Evolutionary conservation across 2,797 vertebrate genomes (phyloP), one percentile per base, ranked within the genome.

Genomic region (Esox masquinongy): DNA sequence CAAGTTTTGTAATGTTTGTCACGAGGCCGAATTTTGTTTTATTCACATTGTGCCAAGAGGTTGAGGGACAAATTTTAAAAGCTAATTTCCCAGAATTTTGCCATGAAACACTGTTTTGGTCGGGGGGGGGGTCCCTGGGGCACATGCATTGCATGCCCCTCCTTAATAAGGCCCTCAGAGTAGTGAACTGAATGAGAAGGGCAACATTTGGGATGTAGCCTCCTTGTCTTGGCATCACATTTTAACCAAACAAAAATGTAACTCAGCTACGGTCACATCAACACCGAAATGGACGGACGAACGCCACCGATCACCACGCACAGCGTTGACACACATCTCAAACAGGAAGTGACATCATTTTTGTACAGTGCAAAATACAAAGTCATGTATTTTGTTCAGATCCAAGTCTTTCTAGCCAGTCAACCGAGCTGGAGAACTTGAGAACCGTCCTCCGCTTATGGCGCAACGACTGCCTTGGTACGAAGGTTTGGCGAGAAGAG

Each of bases 271-370:
- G 82, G 71, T 71, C 19, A 81, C 68, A 72, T 74, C 67, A 79
- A 81, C 70, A 72, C 75, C 63, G 81, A 74, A 73, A 72, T 68
- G 63, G 69, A 75, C 31, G 63, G 22, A 39, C 68, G 36, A 71
- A 68, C 26, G 75, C 64, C 24, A 74, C 51, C 70, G 50, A 53
- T 76, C 61, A 77, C 78, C 63, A 77, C 73, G 67, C 69, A 76
- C 77, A 80, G 77, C 72, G 47, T 77, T 72, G 29, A 74, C 77
- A 80, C 49, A 49, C 29, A 19, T 59, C 70, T n/a, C 43, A 50
- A 76, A 82, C 77, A 82, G 79, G 85, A 82, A 83, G 74, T 78
- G 81, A 63, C 49, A 68, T 51, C 49, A 68, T 51, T 47, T n/a
- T 22, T 77, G 15, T 39, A 16, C 12, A 12, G 34, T 12, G 49